Evolutionary conservation across 2,113 vertebrate genomes (phyloP), one percentile per base, ranked within the genome.

Genomic region (Ranitomeya imitator): DNA sequence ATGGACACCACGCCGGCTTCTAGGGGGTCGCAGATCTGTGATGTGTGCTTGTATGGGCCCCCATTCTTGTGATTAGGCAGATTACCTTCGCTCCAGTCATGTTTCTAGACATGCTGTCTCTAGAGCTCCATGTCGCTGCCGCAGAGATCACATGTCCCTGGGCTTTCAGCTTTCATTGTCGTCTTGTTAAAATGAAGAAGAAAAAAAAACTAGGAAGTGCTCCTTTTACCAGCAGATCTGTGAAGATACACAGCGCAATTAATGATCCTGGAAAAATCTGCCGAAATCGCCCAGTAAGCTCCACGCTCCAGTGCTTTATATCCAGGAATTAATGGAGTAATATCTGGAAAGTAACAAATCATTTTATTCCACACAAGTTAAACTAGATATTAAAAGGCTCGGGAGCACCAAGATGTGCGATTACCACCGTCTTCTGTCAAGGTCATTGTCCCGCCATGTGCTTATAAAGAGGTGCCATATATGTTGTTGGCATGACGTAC

Each of bases 91-190:
- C 26, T 67, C 59, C 63, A 52, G 37, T 67, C 59, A 67, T 83
- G 61, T n/a, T 67, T 67, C 61, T 83, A 83, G 61, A 83, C 61
- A 54, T 83, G 63, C 81, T 67, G 81, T 83, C 81, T 83, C 81
- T 23, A 37, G 23, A 80, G 55, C 79, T 80, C 55, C 61, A 65
- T 45, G 54, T 69, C 23, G 63, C 81, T 83, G 81, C 81, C 10
- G 81, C 81, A n/a, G 26, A 52, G 81, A 83, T 83, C 81, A 83
- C 60, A 51, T 83, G 80, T 51, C 80, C 37, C 21, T 54, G 19
- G 61, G 81, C 61, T 52, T 52, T 76, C 51, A 6, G 61, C 45
- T 23, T 37, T 54, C 19, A 83, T 83, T 83, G 81, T 83, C 81
- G n/a, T 54, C 81, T 67, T 37, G 31, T 52, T 54, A 63, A 54